Percentiles rank a stretch among this genome's conserved stretches.
Conservation (phyloP, 2,888 invertebrate species). For the Parnassius apollo region DNA sequence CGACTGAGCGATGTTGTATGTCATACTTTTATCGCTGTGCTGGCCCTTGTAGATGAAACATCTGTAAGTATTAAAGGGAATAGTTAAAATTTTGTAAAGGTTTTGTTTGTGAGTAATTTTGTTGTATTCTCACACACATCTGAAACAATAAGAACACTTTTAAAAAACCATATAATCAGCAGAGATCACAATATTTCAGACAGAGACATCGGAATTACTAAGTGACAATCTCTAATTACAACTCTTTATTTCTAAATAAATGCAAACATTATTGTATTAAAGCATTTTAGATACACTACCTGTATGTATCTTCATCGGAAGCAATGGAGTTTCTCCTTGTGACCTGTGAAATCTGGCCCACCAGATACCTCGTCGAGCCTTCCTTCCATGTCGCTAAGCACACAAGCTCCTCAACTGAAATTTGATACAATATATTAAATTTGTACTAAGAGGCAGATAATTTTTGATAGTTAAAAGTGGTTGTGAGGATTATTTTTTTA, state of each 20-base stretch:
- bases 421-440: background rate
- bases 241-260: too few relatives aligned
- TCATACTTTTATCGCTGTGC: slow-evolving; percentile 67
- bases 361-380: slow-evolving; percentile 88
- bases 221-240: too few relatives aligned
- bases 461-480: too few relatives aligned
- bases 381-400: slow-evolving; percentile 93
- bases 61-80: slow-evolving; percentile 48
- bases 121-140: too few relatives aligned
- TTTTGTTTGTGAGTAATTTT: too few relatives aligned
- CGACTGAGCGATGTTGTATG: slow-evolving; percentile 87
- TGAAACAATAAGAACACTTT: too few relatives aligned
- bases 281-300: slow-evolving; percentile 60
- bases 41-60: slow-evolving; percentile 89
- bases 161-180: too few relatives aligned
- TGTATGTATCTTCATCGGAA: slow-evolving; percentile 88
- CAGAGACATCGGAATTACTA: too few relatives aligned
- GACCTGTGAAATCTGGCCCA: slow-evolving; percentile 87
- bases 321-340: slow-evolving; percentile 78
- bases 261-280: too few relatives aligned
- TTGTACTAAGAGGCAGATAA: background rate
- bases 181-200: too few relatives aligned
- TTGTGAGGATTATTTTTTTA: too few relatives aligned
- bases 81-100: too few relatives aligned
- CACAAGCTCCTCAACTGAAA: slow-evolving; percentile 88